phyloP scores from a whole-genome alignment of 2,797 vertebrate species.

The Acomys russatus region DNA sequence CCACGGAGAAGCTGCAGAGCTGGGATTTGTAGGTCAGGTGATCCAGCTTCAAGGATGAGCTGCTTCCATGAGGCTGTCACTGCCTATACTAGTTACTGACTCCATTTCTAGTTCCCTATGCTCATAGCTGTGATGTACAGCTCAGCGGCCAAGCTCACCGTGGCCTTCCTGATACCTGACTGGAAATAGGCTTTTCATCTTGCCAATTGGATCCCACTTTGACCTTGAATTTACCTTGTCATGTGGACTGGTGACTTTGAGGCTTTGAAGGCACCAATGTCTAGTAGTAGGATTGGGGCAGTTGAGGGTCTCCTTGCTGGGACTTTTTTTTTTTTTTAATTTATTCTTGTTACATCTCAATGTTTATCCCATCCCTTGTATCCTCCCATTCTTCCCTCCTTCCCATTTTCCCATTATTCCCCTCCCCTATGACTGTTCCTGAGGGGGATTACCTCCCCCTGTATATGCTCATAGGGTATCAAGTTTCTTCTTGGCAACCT shows the following conservation, averaged over 20 bases:
- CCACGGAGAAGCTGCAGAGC: not conserved
- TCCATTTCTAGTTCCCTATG: not conserved
- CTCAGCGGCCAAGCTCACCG: not conserved
- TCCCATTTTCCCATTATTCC: too few relatives aligned
- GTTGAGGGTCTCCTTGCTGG: not conserved
- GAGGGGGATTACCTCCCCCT: too few relatives aligned
- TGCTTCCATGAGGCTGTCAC: not conserved
- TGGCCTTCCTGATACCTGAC: not conserved
- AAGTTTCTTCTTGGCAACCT: too few relatives aligned
- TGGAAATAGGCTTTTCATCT: not conserved
- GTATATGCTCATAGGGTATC: too few relatives aligned
- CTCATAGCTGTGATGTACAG: not conserved
- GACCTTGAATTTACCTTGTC: constrained; percentile 39
- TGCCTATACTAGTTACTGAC: not conserved
- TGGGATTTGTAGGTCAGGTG: not conserved
- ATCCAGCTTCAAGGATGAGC: not conserved
- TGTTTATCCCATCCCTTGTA: too few relatives aligned
- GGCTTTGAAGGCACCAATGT: not conserved
- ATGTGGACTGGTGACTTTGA: not conserved
- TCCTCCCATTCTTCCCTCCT: too few relatives aligned
- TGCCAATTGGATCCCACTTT: not conserved
- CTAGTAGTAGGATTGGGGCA: not conserved
- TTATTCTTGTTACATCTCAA: too few relatives aligned
- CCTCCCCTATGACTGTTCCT: too few relatives aligned
- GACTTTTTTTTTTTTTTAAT: too few relatives aligned